A percentile compares a stretch with the other conserved stretches of the same genome.
phyloP scores from a whole-genome alignment of 92 coral and sea anemone genomes.

The Blastomussa wellsi region DNA sequence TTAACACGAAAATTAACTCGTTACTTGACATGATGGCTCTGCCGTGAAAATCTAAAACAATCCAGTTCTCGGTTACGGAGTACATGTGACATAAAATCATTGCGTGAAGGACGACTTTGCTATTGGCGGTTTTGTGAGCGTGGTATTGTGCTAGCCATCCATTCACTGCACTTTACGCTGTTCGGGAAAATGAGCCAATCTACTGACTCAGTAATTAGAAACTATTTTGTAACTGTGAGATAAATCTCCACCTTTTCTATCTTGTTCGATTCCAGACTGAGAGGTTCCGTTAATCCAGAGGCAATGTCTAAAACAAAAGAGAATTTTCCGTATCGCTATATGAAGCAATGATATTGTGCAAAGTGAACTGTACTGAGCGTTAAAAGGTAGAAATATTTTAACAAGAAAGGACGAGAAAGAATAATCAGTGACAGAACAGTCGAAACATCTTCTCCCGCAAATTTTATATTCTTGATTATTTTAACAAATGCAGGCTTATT shows the following conservation, averaged over 20 bases:
- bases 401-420: too few species aligned
- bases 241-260: neutral
- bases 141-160: neutral
- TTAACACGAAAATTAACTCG: conserved; percentile 78
- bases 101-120: neutral
- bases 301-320: neutral
- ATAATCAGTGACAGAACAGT: too few species aligned
- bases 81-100: neutral
- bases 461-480: neutral
- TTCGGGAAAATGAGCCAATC: too few species aligned
- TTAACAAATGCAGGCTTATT: neutral
- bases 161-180: neutral
- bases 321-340: too few species aligned
- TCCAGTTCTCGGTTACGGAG: neutral
- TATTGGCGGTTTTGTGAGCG: neutral
- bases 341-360: too few species aligned
- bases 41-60: conserved; percentile 46
- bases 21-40: conserved; percentile 93
- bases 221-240: neutral
- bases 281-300: neutral
- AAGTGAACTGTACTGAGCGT: too few species aligned
- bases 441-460: neutral
- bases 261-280: neutral
- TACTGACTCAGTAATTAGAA: neutral
- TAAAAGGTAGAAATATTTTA: too few species aligned